Evolutionary conservation across 2,888 invertebrate genomes (phyloP).

Genomic region (Petrophora chlorosata): DNA sequence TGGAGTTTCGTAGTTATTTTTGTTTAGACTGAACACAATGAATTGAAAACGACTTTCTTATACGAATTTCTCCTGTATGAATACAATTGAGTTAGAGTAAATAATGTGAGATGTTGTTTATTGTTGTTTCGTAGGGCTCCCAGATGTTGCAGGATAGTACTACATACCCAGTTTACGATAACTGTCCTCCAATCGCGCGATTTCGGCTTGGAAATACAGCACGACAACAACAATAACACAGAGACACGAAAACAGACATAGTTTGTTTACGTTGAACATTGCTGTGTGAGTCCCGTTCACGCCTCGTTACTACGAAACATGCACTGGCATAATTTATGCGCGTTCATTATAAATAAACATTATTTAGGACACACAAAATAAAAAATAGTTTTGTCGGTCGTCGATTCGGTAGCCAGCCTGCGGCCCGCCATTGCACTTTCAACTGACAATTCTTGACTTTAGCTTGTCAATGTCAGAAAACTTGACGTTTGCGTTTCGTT

Average conservation of each 20-base stretch:
- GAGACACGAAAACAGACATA: conserved; percentile 74
- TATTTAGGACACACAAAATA: conserved; percentile 62
- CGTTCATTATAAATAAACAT: conserved; percentile 70
- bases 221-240: conserved; percentile 73
- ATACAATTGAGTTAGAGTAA: neutral
- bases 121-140: too few relatives aligned
- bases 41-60: neutral
- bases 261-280: conserved; percentile 78
- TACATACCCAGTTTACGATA: conserved; percentile 69
- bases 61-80: neutral
- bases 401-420: conserved; percentile 38
- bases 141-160: neutral
- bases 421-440: neutral
- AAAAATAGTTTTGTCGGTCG: conserved; percentile 49
- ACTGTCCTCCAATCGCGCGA: conserved; percentile 69
- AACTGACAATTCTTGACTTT: too few relatives aligned
- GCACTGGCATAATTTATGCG: conserved; percentile 61
- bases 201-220: conserved; percentile 78
- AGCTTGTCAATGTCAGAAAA: conserved; percentile 1
- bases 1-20: too few relatives aligned
- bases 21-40: too few relatives aligned
- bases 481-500: neutral
- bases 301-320: conserved; percentile 54
- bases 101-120: neutral
- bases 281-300: conserved; percentile 48